These are phyloP conservation scores for Amphilophus citrinellus DNA, from an alignment of 2,113 vertebrate species.

Conservation along the genomic window DNA sequence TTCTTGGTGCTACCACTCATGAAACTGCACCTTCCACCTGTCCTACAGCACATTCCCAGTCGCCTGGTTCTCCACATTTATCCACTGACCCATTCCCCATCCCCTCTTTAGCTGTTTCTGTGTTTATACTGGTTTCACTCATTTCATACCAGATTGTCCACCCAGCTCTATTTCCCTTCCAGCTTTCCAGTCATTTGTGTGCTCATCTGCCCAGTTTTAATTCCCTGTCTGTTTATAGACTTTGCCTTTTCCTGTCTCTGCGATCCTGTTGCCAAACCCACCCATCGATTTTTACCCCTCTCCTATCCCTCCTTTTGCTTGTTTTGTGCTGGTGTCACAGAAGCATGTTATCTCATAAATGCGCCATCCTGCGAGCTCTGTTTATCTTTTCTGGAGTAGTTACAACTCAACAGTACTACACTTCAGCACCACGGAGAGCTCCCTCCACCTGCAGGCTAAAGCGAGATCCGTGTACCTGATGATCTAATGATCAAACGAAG, in stretches of 20 bases:
- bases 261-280: background rate
- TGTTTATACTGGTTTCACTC: conserved; percentile 11
- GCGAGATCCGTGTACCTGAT: background rate
- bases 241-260: conserved; percentile 1
- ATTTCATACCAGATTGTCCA: background rate
- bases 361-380: background rate
- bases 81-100: background rate
- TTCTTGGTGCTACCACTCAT: background rate
- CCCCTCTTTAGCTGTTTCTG: background rate
- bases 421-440: conserved; percentile 46
- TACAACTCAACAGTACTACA: background rate
- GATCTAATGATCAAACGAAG: background rate
- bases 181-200: conserved; percentile 21
- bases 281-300: background rate
- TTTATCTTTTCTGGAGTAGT: conserved; percentile 1
- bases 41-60: background rate
- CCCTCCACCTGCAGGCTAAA: conserved; percentile 2
- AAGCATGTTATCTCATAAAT: conserved; percentile 15
- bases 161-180: background rate
- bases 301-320: background rate
- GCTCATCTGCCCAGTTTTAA: conserved; percentile 12
- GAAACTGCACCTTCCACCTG: background rate
- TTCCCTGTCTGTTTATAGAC: conserved; percentile 6
- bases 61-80: background rate
- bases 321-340: background rate